Evolutionary conservation across 2,113 vertebrate genomes (phyloP).

Genomic region (Leucosticte australis): DNA sequence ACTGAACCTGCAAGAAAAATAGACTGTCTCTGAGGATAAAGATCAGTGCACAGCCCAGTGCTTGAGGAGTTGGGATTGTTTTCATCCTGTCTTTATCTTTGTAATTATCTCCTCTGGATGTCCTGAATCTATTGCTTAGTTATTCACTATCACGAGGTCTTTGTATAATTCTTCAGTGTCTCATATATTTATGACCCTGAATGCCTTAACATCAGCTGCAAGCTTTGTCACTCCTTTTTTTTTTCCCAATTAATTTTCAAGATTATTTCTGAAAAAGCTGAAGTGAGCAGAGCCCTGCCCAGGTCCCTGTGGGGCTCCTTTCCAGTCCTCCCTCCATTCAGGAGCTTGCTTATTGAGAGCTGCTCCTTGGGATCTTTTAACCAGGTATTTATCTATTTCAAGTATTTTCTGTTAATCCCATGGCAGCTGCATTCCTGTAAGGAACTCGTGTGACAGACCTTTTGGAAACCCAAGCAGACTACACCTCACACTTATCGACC

Average conservation of each 20-base stretch:
- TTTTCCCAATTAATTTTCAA: background rate
- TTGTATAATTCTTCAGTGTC: background rate
- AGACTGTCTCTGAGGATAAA: background rate
- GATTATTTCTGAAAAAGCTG: background rate
- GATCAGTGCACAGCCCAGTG: background rate
- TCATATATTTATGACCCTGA: background rate
- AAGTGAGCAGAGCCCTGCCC: background rate
- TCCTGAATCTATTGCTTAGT: background rate
- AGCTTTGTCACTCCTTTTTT: background rate
- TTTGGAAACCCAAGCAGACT: background rate
- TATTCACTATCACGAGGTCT: background rate
- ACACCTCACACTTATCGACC: fast-evolving
- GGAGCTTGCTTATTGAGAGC: background rate
- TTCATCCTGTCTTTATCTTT: background rate
- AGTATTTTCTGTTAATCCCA: background rate
- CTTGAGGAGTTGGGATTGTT: background rate
- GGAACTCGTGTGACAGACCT: background rate
- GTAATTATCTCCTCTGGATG: background rate
- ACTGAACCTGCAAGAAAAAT: background rate
- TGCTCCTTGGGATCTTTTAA: background rate
- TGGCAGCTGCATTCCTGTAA: background rate
- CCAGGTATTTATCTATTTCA: background rate
- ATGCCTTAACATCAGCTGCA: background rate
- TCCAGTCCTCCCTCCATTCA: background rate
- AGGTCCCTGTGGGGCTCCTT: background rate